Evolutionary conservation across 2,888 invertebrate species (phyloP).

Genomic region (Cheilosia vernalis): DNA sequence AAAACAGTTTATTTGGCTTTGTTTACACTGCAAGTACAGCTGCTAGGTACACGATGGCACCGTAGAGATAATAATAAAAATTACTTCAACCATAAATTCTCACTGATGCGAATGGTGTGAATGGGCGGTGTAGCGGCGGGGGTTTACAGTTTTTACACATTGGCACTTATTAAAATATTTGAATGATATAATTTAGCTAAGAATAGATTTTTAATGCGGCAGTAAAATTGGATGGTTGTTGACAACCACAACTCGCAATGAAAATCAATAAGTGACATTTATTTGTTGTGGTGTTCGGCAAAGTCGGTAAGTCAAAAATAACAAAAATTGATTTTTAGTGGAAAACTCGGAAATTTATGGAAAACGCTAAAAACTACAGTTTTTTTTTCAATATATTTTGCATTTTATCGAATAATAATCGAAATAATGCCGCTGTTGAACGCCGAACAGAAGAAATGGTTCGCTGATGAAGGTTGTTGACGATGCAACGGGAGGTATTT

Average conservation of each 20-base stretch:
- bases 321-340: too few relatives aligned
- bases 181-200: slow-evolving; percentile 23
- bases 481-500: too few relatives aligned
- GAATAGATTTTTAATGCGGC: slow-evolving; percentile 10
- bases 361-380: too few relatives aligned
- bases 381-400: too few relatives aligned
- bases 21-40: neutral
- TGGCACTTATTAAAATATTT: neutral
- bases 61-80: neutral
- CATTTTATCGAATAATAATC: too few relatives aligned
- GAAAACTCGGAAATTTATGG: too few relatives aligned
- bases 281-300: neutral
- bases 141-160: neutral
- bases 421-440: too few relatives aligned
- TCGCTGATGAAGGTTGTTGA: too few relatives aligned
- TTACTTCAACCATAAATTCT: neutral
- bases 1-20: neutral
- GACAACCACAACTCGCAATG: neutral
- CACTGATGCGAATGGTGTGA: neutral
- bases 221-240: neutral
- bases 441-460: too few relatives aligned
- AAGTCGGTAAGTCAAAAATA: too few relatives aligned
- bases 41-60: slow-evolving; percentile 25
- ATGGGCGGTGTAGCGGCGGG: neutral
- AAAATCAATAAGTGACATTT: neutral